A percentile compares a stretch with the other conserved stretches of the same genome.
These are phyloP conservation scores for Hestina assimilis DNA, from an alignment of 1,140 invertebrate species.

Conservation along the genomic window DNA sequence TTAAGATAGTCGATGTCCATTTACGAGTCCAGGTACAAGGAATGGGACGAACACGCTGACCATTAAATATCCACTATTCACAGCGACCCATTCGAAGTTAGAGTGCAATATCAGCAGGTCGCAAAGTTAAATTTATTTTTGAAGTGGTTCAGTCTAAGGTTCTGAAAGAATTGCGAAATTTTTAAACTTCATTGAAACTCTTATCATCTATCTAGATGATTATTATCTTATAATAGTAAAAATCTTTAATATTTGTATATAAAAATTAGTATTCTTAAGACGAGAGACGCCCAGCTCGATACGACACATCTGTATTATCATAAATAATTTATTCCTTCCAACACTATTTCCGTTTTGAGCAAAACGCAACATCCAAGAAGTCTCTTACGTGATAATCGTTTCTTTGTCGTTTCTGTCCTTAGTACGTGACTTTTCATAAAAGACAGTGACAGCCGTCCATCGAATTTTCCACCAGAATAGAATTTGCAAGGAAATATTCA, in stretches of 20 bases:
- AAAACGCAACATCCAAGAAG: neutral
- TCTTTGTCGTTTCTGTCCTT: slow-evolving; percentile 28
- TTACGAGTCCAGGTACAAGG: slow-evolving; percentile 22
- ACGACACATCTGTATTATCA: too few relatives aligned
- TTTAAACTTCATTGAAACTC: too few relatives aligned
- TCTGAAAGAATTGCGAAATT: too few relatives aligned
- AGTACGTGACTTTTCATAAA: slow-evolving; percentile 48
- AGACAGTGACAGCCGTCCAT: slow-evolving; percentile 34
- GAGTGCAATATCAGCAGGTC: slow-evolving; percentile 20
- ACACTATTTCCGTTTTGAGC: neutral
- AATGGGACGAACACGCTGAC: slow-evolving; percentile 24
- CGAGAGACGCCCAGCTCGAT: too few relatives aligned
- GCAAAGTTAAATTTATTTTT: slow-evolving; percentile 18
- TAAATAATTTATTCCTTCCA: too few relatives aligned
- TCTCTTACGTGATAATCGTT: neutral
- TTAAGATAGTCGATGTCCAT: slow-evolving; percentile 6
- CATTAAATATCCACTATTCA: slow-evolving; percentile 22
- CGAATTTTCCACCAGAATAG: slow-evolving; percentile 46
- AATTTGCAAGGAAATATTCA: slow-evolving; percentile 46
- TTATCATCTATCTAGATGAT: neutral
- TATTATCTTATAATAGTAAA: neutral
- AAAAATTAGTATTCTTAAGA: too few relatives aligned
- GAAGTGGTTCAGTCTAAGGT: neutral
- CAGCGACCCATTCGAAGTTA: slow-evolving; percentile 17
- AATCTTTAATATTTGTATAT: too few relatives aligned